Conservation (phyloP, 2,888 invertebrate species). For the Amblyteles armatorius region DNA sequence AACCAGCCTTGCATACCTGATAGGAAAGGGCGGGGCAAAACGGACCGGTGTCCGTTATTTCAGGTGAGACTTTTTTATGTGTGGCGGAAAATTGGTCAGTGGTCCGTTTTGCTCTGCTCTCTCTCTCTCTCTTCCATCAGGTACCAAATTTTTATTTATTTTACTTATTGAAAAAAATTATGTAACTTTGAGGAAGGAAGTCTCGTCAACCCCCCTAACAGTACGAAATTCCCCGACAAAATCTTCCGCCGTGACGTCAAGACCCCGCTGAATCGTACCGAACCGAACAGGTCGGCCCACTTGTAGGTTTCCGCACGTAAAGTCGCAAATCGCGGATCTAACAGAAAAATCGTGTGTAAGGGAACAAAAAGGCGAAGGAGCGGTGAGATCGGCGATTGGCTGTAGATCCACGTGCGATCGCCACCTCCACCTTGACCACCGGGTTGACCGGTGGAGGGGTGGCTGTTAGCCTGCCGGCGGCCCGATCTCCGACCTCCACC, state of each 20-base stretch:
- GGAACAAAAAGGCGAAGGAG: constrained; percentile 4
- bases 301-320: constrained; percentile 2
- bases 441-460: constrained; percentile 46
- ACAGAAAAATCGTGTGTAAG: constrained; percentile 5
- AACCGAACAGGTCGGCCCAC: background rate
- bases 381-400: constrained; percentile 71
- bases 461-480: background rate
- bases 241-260: background rate
- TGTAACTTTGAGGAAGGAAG: background rate
- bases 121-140: too few species aligned
- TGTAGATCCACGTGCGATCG: constrained; percentile 75
- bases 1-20: too few species aligned
- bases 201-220: background rate
- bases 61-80: too few species aligned
- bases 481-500: constrained; percentile 60
- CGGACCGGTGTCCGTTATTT: too few species aligned
- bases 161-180: too few species aligned
- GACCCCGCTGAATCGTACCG: background rate
- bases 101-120: too few species aligned
- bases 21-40: too few species aligned
- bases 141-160: too few species aligned
- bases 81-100: too few species aligned
- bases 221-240: background rate
- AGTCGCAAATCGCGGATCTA: background rate
- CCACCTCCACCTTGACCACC: constrained; percentile 71